Evolutionary conservation across 2,113 vertebrate species (phyloP).

Genomic region (Scomber scombrus): DNA sequence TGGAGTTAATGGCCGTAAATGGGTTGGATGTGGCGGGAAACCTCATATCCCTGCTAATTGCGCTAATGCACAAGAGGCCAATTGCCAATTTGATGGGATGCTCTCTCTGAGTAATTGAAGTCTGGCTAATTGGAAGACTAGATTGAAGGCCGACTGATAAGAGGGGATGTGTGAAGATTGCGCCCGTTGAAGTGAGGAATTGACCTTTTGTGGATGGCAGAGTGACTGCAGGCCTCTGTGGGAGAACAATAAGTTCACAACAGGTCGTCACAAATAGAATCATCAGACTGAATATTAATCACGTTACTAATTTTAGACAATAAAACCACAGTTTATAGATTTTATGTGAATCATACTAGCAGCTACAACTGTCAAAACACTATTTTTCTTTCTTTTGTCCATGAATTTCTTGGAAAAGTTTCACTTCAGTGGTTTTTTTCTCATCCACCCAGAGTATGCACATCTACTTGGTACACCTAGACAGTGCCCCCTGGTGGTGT

Average conservation of each 20-base stretch:
- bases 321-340: too few species aligned
- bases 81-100: constrained; percentile 75
- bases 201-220: constrained; percentile 45
- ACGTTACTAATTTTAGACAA: not conserved
- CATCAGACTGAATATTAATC: not conserved
- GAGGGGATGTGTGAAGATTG: constrained; percentile 21
- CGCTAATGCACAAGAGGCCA: constrained; percentile 78
- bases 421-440: not conserved
- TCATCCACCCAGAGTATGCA: not conserved
- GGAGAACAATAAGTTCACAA: not conserved
- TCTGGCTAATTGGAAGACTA: constrained; percentile 69
- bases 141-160: constrained; percentile 56
- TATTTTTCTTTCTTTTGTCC: not conserved
- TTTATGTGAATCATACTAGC: not conserved
- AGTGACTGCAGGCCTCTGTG: constrained; percentile 9
- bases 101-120: constrained; percentile 70
- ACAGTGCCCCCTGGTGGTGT: constrained; percentile 63
- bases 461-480: not conserved
- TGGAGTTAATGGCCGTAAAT: constrained; percentile 76
- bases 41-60: constrained; percentile 79
- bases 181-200: constrained; percentile 31
- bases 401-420: not conserved
- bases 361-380: not conserved
- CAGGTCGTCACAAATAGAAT: not conserved
- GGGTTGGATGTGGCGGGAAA: constrained; percentile 74